Conservation (phyloP, 2,797 vertebrate species). For the Alca torda region DNA sequence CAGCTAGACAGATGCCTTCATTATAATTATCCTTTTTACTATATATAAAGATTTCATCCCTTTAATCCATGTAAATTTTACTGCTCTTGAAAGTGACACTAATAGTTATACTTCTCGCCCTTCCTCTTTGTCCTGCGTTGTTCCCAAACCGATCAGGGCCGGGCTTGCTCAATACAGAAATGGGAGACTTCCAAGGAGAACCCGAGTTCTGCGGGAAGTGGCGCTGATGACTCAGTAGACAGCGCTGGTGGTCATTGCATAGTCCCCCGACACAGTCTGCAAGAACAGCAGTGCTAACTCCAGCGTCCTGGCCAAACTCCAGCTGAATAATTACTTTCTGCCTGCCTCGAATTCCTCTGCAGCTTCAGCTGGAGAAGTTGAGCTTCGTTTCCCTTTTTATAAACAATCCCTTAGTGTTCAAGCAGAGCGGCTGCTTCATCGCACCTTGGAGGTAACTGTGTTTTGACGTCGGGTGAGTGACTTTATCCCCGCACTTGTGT, state of each 20-base stretch:
- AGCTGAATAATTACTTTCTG: constrained; percentile 58
- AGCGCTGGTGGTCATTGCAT: not conserved
- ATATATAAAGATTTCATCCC: constrained; percentile 67
- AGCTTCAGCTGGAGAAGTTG: constrained; percentile 45
- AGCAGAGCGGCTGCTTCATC: not conserved
- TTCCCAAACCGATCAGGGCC: not conserved
- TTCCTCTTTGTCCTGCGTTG: not conserved
- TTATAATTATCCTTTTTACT: constrained; percentile 69
- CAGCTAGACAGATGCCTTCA: constrained; percentile 84
- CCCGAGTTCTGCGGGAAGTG: not conserved
- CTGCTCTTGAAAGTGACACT: constrained; percentile 54
- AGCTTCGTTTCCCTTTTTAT: constrained; percentile 29
- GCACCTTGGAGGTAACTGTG: not conserved
- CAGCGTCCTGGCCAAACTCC: constrained; percentile 20
- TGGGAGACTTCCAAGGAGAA: constrained; percentile 2
- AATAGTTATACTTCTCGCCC: constrained; percentile 1
- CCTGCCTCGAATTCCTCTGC: constrained; percentile 22
- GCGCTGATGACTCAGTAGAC: not conserved
- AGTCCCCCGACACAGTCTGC: not conserved
- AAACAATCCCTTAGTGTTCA: not conserved
- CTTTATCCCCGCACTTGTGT: not conserved
- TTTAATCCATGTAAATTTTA: constrained; percentile 68
- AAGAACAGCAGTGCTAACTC: constrained; percentile 3
- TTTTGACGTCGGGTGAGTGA: not conserved
- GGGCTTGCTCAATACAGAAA: not conserved